Evolutionary conservation across 2,888 invertebrate genomes (phyloP).

Genomic region (Pseudococcus longispinus): DNA sequence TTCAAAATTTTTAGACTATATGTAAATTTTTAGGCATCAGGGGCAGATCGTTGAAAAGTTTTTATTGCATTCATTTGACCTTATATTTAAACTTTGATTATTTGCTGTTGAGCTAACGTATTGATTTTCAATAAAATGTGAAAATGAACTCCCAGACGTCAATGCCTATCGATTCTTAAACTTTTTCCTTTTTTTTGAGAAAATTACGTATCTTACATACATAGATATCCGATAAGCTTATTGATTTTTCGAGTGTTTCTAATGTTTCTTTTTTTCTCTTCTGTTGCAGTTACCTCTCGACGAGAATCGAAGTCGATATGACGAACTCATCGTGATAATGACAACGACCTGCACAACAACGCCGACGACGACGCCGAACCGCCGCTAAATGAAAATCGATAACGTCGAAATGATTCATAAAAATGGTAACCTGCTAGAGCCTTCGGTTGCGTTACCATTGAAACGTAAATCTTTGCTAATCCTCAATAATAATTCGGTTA

Average conservation of each 20-base stretch:
- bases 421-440: slow-evolving; percentile 43
- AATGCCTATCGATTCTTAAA: too few relatives aligned
- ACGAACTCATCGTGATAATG: neutral
- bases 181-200: too few relatives aligned
- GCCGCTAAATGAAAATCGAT: slow-evolving; percentile 50
- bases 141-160: too few relatives aligned
- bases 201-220: too few relatives aligned
- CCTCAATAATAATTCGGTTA: slow-evolving; percentile 51
- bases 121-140: too few relatives aligned
- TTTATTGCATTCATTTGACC: too few relatives aligned
- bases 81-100: too few relatives aligned
- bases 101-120: too few relatives aligned
- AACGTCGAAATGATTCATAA: slow-evolving; percentile 51
- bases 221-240: too few relatives aligned
- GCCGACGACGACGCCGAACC: neutral
- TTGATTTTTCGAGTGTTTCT: neutral
- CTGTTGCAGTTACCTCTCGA: neutral
- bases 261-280: neutral
- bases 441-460: slow-evolving; percentile 1
- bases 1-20: too few relatives aligned
- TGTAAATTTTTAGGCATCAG: too few relatives aligned
- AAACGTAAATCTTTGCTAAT: slow-evolving; percentile 42
- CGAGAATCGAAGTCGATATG: neutral
- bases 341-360: neutral
- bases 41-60: too few relatives aligned